phyloP scores from a whole-genome alignment of 1,140 invertebrate genomes.

The Drosophila novamexicana region DNA sequence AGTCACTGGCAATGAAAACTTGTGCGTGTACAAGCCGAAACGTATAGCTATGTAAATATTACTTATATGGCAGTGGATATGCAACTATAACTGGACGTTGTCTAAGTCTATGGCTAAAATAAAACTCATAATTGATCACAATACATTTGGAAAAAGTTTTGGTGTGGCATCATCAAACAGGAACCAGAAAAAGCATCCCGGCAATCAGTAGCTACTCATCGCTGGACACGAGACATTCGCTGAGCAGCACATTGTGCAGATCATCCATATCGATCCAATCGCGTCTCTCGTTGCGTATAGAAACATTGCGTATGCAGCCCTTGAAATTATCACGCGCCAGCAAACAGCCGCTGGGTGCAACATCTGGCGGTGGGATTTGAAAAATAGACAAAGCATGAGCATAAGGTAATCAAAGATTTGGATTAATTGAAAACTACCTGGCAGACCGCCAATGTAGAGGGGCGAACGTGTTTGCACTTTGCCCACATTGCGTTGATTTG shows the following conservation, averaged over 20 bases:
- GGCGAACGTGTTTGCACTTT: slow-evolving; percentile 86
- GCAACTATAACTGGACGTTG: slow-evolving; percentile 35
- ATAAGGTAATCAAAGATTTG: neutral
- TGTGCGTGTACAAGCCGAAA: neutral
- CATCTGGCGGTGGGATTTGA: slow-evolving; percentile 84
- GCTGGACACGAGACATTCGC: slow-evolving; percentile 88
- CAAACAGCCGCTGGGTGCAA: slow-evolving; percentile 88
- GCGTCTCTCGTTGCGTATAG: slow-evolving; percentile 87
- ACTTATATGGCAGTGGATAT: slow-evolving; percentile 76
- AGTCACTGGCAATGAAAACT: slow-evolving; percentile 67
- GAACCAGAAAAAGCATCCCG: slow-evolving; percentile 46
- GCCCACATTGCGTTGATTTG: slow-evolving; percentile 50
- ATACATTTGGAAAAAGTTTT: slow-evolving; percentile 82
- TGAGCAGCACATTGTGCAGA: slow-evolving; percentile 92
- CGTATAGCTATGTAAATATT: slow-evolving; percentile 39
- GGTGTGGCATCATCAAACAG: slow-evolving; percentile 69
- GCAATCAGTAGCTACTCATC: slow-evolving; percentile 53
- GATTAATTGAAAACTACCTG: slow-evolving; percentile 86
- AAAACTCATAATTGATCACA: slow-evolving; percentile 79
- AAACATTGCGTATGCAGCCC: slow-evolving; percentile 95
- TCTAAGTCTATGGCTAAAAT: slow-evolving; percentile 42
- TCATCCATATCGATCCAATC: slow-evolving; percentile 94
- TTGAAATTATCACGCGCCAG: slow-evolving; percentile 92
- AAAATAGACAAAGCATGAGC: slow-evolving; percentile 22
- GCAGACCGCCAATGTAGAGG: slow-evolving; percentile 93